Base-by-base conservation (phyloP, 1,140 invertebrate genomes). In the Heliconius himera region DNA sequence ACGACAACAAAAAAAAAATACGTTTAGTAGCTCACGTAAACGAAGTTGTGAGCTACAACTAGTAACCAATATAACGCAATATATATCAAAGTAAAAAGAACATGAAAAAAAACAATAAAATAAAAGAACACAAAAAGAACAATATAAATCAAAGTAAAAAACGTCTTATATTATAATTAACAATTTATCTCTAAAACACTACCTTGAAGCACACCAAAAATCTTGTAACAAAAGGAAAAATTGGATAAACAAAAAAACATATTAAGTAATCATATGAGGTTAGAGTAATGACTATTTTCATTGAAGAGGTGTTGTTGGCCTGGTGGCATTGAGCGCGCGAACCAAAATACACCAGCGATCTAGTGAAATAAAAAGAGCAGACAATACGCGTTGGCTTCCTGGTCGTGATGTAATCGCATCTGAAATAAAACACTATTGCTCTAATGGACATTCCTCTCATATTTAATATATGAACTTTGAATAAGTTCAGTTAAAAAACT, bases 261-360 rank as follows among this genome's bases (percentile, higher is more conserved):
- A 51, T 70, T 73, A 77, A 78, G 73, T 83, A 88, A 84, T 87
- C 5, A 33, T 49, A 51, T 86, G 80, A 81, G 79, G 74, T 74
- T 77, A 73, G 77, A 82, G 82, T 87, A 89, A 91, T 91, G 86
- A 88, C 79, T 91, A 88, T 90, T 88, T 85, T 84, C 90, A 90
- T 89, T 89, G 87, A 91, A 82, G 82, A 84, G 81, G 80, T 84
- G 90, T 91, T 91, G 87, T 91, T 92, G 90, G 88, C 91, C 89
- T 82, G 88, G 87, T 93, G 91, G 89, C 92, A 91, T 92, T 93
- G 91, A 91, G 86, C 85, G 79, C 79, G 66, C 66, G 75, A 71
- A 81, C 87, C 41, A 84, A 91, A 91, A 92, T 92, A 93, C 80
- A 76, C 79, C 38, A 20, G 76, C 41, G 46, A 71, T 74, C 46